phyloP scores from a whole-genome alignment of 2,113 vertebrate genomes.

The Malurus melanocephalus region DNA sequence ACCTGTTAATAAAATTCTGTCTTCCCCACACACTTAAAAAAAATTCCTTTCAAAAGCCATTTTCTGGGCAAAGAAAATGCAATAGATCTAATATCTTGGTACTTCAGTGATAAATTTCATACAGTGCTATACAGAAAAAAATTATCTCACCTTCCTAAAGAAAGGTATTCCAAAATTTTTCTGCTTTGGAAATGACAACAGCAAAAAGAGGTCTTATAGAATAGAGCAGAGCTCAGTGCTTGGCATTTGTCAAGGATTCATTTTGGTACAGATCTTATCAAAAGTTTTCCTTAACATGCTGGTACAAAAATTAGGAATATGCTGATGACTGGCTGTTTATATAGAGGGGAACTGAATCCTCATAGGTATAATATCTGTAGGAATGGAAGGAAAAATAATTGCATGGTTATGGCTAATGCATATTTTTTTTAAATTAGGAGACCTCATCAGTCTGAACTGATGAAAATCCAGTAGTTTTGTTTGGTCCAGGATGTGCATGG shows the following conservation, averaged over 20 bases:
- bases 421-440: background rate
- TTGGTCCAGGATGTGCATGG: background rate
- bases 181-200: background rate
- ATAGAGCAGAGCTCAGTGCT: background rate
- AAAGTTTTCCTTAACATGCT: background rate
- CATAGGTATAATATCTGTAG: background rate
- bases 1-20: background rate
- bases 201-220: background rate
- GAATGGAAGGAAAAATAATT: background rate
- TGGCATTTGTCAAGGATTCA: background rate
- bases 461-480: background rate
- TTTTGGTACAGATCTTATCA: background rate
- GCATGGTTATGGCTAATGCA: background rate
- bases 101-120: background rate
- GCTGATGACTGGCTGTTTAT: background rate
- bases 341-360: background rate
- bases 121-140: background rate
- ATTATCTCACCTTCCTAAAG: background rate
- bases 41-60: background rate
- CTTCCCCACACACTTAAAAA: rapidly evolving
- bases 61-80: background rate
- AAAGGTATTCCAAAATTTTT: background rate
- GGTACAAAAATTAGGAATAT: background rate
- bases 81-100: background rate
- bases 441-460: background rate